A percentile compares a stretch with the other conserved stretches of the same genome.
These are phyloP conservation scores for Poeciliopsis presidionis DNA, from an alignment of 2,797 vertebrate genomes.

Conservation along the genomic window DNA sequence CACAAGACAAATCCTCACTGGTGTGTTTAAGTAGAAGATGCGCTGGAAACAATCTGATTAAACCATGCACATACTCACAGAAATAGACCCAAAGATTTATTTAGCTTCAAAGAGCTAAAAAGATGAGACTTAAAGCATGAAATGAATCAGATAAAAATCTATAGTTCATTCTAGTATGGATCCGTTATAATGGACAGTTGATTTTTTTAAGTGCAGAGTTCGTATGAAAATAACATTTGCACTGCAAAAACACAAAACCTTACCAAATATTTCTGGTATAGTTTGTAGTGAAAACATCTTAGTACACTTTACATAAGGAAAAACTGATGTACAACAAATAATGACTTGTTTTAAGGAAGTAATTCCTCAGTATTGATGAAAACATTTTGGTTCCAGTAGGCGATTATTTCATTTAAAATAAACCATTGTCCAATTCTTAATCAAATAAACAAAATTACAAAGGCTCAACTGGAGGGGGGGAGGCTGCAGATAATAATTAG, in stretches of 20 bases:
- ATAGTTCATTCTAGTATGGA: background rate
- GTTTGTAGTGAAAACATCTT: too few species aligned
- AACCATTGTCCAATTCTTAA: too few species aligned
- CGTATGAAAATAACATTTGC: background rate
- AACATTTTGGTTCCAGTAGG: too few species aligned
- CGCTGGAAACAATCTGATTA: background rate
- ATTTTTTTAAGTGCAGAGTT: background rate
- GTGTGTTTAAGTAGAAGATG: background rate
- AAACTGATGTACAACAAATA: too few species aligned
- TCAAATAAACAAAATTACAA: background rate
- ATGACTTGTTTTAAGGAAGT: too few species aligned
- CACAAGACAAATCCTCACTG: constrained; percentile 2
- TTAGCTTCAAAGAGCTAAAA: background rate
- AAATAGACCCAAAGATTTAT: background rate
- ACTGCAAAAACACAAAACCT: background rate
- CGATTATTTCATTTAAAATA: too few species aligned
- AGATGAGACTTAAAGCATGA: background rate
- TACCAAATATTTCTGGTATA: too few species aligned
- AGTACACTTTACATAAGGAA: too few species aligned
- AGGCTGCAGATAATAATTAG: background rate
- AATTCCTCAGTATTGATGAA: too few species aligned
- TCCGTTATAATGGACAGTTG: background rate
- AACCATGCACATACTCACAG: background rate
- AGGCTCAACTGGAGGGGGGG: background rate
- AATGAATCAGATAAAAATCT: background rate